phyloP scores from a whole-genome alignment of 2,113 vertebrate species.

The Notarius lentiginosus region DNA sequence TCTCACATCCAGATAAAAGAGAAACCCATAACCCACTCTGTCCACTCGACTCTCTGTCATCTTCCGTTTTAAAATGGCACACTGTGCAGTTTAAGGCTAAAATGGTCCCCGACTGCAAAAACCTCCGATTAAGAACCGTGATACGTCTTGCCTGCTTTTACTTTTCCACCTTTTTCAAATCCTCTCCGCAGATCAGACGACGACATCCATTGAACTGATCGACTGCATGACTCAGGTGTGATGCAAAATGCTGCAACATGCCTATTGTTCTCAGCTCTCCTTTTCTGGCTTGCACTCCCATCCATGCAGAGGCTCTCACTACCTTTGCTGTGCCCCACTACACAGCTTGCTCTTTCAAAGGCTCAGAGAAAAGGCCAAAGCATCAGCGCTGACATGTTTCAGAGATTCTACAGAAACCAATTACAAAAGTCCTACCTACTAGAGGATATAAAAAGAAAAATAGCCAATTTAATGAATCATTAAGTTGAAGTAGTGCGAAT shows the following conservation, averaged over 20 bases:
- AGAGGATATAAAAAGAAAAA: neutral
- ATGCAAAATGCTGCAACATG: slow-evolving; percentile 48
- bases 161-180: neutral
- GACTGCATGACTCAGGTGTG: slow-evolving; percentile 50
- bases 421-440: slow-evolving; percentile 12
- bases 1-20: slow-evolving; percentile 13
- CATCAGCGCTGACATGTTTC: neutral
- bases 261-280: slow-evolving; percentile 49
- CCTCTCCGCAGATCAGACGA: slow-evolving; percentile 24
- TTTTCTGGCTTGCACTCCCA: slow-evolving; percentile 26
- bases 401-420: slow-evolving; percentile 8
- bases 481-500: neutral
- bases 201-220: slow-evolving; percentile 17
- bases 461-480: neutral
- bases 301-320: slow-evolving; percentile 8
- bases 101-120: neutral
- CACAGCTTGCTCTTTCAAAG: slow-evolving; percentile 22
- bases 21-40: neutral
- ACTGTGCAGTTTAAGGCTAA: slow-evolving; percentile 8
- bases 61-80: slow-evolving; percentile 18
- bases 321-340: slow-evolving; percentile 16
- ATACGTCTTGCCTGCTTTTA: slow-evolving; percentile 10
- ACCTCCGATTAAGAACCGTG: slow-evolving; percentile 14
- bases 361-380: slow-evolving; percentile 25
- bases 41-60: neutral